These are phyloP conservation scores for Aspidoscelis tigris DNA, from an alignment of 2,113 vertebrate genomes.

Conservation along the genomic window DNA sequence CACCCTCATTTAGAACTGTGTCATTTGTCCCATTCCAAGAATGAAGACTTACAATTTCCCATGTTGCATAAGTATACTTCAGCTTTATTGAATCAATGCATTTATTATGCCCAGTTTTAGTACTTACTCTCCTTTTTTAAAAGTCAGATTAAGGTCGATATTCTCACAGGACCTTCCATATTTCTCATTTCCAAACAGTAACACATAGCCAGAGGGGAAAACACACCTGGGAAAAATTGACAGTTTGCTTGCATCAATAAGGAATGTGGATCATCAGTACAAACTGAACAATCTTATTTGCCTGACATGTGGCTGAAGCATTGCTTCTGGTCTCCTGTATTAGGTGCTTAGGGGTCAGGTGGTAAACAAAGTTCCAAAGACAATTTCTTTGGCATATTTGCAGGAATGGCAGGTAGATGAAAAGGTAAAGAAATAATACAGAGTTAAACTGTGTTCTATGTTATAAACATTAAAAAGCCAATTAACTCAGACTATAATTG, in stretches of 20 bases:
- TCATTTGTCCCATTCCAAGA: constrained; percentile 18
- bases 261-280: background rate
- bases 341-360: background rate
- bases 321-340: background rate
- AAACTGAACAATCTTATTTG: background rate
- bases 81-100: constrained; percentile 3
- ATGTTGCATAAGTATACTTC: background rate
- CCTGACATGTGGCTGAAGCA: background rate
- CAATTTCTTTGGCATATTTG: no score
- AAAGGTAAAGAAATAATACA: no score
- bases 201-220: background rate
- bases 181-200: background rate
- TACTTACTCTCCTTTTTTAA: background rate
- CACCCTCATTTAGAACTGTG: no score
- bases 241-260: background rate
- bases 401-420: no score
- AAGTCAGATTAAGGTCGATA: background rate
- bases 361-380: no score
- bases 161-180: background rate
- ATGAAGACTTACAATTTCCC: background rate
- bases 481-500: background rate
- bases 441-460: no score
- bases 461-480: background rate
- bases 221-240: background rate
- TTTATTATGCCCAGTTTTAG: background rate